Percentiles rank a stretch among this genome's conserved stretches.
Evolutionary conservation across 2,888 invertebrate species (phyloP).

Genomic region (Philonicus albiceps): DNA sequence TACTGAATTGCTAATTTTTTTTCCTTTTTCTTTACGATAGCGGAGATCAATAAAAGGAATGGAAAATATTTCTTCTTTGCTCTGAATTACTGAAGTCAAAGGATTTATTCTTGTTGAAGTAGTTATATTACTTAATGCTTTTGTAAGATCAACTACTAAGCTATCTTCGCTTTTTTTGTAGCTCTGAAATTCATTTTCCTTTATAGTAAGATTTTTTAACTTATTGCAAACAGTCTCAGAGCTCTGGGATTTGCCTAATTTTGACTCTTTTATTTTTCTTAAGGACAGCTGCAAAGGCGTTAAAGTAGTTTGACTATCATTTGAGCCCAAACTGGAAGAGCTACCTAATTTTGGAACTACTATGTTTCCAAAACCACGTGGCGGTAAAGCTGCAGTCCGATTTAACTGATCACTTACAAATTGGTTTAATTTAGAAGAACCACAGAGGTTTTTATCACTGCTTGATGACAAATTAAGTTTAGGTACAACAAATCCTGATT

Average conservation of each 20-base stretch:
- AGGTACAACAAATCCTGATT: slow-evolving; percentile 40
- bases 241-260: slow-evolving; percentile 8
- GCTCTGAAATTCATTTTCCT: background rate
- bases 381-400: background rate
- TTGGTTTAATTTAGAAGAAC: background rate
- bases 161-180: slow-evolving; percentile 25
- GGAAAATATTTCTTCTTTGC: slow-evolving; percentile 53
- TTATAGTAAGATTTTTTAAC: background rate
- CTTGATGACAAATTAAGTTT: slow-evolving; percentile 11
- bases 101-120: slow-evolving; percentile 48
- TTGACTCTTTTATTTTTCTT: slow-evolving; percentile 47
- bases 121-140: slow-evolving; percentile 57
- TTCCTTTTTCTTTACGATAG: background rate
- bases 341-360: slow-evolving; percentile 36
- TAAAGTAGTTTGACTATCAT: slow-evolving; percentile 50
- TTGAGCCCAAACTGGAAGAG: background rate
- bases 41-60: slow-evolving; percentile 58
- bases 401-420: slow-evolving; percentile 28
- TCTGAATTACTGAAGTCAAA: background rate
- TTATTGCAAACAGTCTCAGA: background rate
- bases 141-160: slow-evolving; percentile 63
- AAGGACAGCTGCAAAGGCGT: slow-evolving; percentile 47
- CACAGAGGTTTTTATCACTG: background rate
- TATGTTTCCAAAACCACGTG: background rate
- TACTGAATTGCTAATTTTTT: background rate